phyloP scores from a whole-genome alignment of 2,797 vertebrate species.

The Morelia viridis region DNA sequence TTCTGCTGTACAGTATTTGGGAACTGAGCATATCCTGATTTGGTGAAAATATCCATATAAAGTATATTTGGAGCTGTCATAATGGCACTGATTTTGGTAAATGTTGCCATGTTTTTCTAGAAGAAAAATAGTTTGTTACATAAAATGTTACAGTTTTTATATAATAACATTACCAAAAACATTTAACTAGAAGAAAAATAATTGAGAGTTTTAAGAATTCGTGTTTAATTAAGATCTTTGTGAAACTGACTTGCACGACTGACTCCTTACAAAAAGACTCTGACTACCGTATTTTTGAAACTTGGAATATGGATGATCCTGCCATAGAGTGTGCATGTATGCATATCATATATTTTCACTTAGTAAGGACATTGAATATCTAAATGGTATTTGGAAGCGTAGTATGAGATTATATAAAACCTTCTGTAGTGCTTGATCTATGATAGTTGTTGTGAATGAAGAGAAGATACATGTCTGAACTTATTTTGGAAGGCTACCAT shows the following conservation, averaged over 20 bases:
- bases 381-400: neutral
- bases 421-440: neutral
- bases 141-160: slow-evolving; percentile 5
- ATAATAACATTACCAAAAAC: slow-evolving; percentile 41
- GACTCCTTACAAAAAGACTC: neutral
- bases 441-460: neutral
- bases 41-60: neutral
- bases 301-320: neutral
- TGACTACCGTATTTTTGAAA: neutral
- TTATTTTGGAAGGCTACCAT: neutral
- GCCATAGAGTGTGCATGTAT: neutral
- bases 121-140: neutral
- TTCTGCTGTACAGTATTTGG: neutral
- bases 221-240: neutral
- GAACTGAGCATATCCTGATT: neutral
- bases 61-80: neutral
- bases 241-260: neutral
- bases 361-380: neutral
- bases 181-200: neutral
- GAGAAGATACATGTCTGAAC: neutral
- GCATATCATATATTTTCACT: neutral
- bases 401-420: neutral
- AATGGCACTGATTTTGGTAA: slow-evolving; percentile 12
- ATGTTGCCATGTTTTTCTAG: neutral
- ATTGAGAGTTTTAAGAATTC: neutral